phyloP scores from a whole-genome alignment of 92 coral and sea anemone genomes.

The Zoanthus solanderi region DNA sequence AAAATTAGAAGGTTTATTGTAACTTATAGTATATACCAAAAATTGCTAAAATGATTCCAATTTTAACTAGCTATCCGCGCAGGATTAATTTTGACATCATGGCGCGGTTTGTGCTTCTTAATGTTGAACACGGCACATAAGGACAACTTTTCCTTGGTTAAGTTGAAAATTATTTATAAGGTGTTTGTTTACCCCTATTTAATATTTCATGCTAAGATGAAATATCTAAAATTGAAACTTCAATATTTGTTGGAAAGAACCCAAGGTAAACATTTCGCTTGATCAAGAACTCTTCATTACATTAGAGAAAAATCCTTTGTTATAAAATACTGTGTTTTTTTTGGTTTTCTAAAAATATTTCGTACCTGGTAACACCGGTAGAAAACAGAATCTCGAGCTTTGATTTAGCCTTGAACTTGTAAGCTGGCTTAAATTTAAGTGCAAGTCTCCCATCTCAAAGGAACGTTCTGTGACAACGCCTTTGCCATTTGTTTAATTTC shows the following conservation, averaged over 20 bases:
- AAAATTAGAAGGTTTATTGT: not conserved
- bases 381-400: too few species aligned
- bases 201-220: slow-evolving; percentile 25
- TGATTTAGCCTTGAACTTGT: too few species aligned
- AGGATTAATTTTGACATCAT: not conserved
- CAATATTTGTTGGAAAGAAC: not conserved
- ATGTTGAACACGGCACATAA: not conserved
- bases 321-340: not conserved
- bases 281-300: too few species aligned
- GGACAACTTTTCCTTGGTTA: not conserved
- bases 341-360: too few species aligned
- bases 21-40: slow-evolving; percentile 6
- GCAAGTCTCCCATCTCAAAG: too few species aligned
- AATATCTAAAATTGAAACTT: not conserved
- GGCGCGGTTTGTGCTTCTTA: not conserved
- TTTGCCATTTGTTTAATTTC: not conserved
- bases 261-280: not conserved
- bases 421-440: too few species aligned
- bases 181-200: slow-evolving; percentile 19
- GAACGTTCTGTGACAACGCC: not conserved
- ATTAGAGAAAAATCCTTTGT: too few species aligned
- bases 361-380: too few species aligned
- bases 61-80: not conserved
- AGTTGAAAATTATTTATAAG: slow-evolving; percentile 43
- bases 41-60: not conserved